Base-by-base conservation (phyloP, 2,797 vertebrate genomes). In the Clarias pachynema region DNA sequence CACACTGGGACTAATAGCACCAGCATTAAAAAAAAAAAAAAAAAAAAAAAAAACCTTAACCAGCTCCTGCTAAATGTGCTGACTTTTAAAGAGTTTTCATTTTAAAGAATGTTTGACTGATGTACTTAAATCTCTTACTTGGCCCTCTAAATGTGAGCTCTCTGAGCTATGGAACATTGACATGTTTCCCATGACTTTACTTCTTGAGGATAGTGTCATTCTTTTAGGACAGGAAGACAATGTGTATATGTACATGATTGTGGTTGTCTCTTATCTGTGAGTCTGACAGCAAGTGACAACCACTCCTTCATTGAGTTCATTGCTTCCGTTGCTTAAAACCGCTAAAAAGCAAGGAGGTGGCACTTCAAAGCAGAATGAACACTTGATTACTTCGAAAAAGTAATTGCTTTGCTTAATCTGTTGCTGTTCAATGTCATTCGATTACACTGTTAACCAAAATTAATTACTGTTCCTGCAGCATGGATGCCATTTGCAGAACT, bases 331-430 rank as follows among this genome's bases (percentile, higher is more conserved):
- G 89, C 89, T 91, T 90, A 93, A 92, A 49, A 63, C 56, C 87
- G 90, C 85, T 81, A 91, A 92, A 92, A 92, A 91, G 91, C 90
- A 88, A n/a, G 88, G 40, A 92, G 91, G 89, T 88, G 90, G 91
- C 90, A 90, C 91, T 94, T 94, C 89, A 92, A 89, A 89, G 74
- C 89, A 91, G 84, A 88, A 90, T 91, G 90, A 94, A 93, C 91
- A 92, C 81, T 90, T 86, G 81, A 86, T 90, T 92, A 88, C 89
- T 88, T 90, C 69, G 86, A 83, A 89, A 89, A 91, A 91, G 91
- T 92, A 92, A 93, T 88, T 68, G 89, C 62, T 86, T 91, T 90
- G 90, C 93, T 94, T 92, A 90, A 92, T 92, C 89, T 90, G 86
- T 86, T 86, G 57, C 74, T 88, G 89, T 92, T 89, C 83, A 83